phyloP scores from a whole-genome alignment of 2,113 vertebrate genomes.

The Anhinga rufa region DNA sequence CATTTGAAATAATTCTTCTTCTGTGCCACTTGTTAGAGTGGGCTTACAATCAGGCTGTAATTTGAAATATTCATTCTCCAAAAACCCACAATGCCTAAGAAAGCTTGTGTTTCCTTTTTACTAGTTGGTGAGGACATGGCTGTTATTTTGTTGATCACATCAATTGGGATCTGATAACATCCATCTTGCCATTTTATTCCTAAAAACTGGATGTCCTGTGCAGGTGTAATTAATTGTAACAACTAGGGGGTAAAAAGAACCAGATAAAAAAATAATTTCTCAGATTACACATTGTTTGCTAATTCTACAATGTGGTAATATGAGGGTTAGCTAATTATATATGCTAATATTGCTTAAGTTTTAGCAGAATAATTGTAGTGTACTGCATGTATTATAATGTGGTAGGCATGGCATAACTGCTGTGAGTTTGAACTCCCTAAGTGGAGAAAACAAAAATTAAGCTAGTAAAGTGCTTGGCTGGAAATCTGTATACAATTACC shows the following conservation, averaged over 20 bases:
- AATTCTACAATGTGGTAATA: not conserved
- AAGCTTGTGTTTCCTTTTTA: too few relatives aligned
- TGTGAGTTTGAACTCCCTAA: not conserved
- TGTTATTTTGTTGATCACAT: too few relatives aligned
- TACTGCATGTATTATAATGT: not conserved
- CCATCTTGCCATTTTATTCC: too few relatives aligned
- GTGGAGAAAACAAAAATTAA: not conserved
- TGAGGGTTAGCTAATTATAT: not conserved
- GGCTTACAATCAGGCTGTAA: too few relatives aligned
- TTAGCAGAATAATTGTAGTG: not conserved
- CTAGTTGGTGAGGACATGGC: too few relatives aligned
- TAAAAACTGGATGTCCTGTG: too few relatives aligned
- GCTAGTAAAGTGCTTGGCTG: not conserved
- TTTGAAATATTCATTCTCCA: too few relatives aligned
- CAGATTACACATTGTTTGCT: constrained; percentile 8
- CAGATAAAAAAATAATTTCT: not conserved
- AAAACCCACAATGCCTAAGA: too few relatives aligned
- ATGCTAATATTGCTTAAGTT: not conserved
- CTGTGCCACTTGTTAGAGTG: too few relatives aligned
- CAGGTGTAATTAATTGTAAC: constrained; percentile 69
- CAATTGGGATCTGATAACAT: too few relatives aligned
- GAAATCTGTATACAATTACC: not conserved
- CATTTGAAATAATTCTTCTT: too few relatives aligned
- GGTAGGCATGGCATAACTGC: not conserved
- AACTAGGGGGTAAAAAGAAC: constrained; percentile 44